A percentile compares a stretch with the other conserved stretches of the same genome.
phyloP scores from a whole-genome alignment of 2,797 vertebrate genomes.

The Corythornis leucogaster region DNA sequence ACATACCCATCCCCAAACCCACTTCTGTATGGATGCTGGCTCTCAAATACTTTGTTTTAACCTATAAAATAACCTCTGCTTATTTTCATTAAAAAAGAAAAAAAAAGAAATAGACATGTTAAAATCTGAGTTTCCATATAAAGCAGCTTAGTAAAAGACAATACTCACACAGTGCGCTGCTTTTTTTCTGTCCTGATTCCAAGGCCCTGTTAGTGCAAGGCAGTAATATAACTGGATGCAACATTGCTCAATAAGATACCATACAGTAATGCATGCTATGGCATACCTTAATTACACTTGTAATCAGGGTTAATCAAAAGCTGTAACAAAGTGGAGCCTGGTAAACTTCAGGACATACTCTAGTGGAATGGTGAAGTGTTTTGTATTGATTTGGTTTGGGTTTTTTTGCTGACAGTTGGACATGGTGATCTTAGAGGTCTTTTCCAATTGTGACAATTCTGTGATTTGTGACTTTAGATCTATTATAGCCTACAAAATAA shows the following conservation, averaged over 20 bases:
- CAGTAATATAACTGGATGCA: conserved; percentile 22
- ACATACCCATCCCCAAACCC: neutral
- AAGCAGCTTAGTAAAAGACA: conserved; percentile 57
- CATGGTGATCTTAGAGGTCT: no score
- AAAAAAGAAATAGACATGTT: conserved; percentile 58
- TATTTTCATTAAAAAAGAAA: conserved; percentile 58
- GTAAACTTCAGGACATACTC: neutral
- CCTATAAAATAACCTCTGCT: conserved; percentile 50
- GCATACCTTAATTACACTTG: neutral
- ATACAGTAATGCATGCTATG: neutral
- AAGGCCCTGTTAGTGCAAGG: conserved; percentile 31
- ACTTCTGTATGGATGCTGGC: conserved; percentile 12
- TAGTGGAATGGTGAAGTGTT: no score
- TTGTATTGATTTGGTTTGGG: no score
- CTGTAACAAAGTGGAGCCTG: conserved; percentile 28
- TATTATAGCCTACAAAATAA: conserved; percentile 10
- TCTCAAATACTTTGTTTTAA: conserved; percentile 51
- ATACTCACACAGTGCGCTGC: conserved; percentile 41
- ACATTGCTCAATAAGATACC: conserved; percentile 36
- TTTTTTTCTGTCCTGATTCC: conserved; percentile 27
- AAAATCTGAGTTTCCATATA: conserved; percentile 51
- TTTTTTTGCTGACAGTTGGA: no score
- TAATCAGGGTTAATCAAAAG: conserved; percentile 13
- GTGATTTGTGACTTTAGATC: neutral
- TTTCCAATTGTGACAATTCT: no score